A percentile compares a stretch with the other conserved stretches of the same genome.
Evolutionary conservation across 2,113 vertebrate genomes (phyloP).

Genomic region (Trematomus loennbergii): DNA sequence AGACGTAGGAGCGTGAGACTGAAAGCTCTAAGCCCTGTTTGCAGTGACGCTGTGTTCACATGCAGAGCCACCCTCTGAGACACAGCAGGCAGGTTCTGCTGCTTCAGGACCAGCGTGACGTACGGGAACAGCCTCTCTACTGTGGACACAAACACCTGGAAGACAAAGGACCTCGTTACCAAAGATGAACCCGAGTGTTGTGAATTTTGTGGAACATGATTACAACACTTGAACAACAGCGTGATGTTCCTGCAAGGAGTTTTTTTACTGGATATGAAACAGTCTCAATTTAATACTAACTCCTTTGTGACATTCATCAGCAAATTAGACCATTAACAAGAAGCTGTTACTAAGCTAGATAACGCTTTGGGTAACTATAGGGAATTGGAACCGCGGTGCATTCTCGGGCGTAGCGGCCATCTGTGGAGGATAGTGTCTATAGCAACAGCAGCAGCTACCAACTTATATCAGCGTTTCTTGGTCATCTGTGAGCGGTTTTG

Average conservation of each 20-base stretch:
- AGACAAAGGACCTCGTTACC: not conserved
- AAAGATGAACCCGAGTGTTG: not conserved
- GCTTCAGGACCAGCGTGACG: conserved; percentile 77
- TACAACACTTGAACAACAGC: not conserved
- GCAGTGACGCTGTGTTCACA: conserved; percentile 61
- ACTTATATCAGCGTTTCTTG: too few relatives aligned
- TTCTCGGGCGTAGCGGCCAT: too few relatives aligned
- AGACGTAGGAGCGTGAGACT: conserved; percentile 19
- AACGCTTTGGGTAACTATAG: too few relatives aligned
- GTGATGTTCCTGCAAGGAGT: not conserved
- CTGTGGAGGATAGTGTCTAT: too few relatives aligned
- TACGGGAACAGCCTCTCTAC: conserved; percentile 81
- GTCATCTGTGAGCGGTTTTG: too few relatives aligned
- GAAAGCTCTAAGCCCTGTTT: conserved; percentile 35
- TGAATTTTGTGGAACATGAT: not conserved
- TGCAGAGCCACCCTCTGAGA: conserved; percentile 85
- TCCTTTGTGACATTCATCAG: too few relatives aligned
- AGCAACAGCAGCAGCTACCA: too few relatives aligned
- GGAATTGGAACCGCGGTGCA: too few relatives aligned
- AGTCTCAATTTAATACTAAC: too few relatives aligned
- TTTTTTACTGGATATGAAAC: too few relatives aligned
- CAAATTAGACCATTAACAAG: too few relatives aligned
- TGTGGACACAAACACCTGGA: conserved; percentile 74
- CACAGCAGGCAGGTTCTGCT: conserved; percentile 71
- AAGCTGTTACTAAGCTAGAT: too few relatives aligned